Evolutionary conservation across 2,113 vertebrate species (phyloP), one percentile per base, ranked within the genome.

Genomic region (Cynopterus brachyotis): DNA sequence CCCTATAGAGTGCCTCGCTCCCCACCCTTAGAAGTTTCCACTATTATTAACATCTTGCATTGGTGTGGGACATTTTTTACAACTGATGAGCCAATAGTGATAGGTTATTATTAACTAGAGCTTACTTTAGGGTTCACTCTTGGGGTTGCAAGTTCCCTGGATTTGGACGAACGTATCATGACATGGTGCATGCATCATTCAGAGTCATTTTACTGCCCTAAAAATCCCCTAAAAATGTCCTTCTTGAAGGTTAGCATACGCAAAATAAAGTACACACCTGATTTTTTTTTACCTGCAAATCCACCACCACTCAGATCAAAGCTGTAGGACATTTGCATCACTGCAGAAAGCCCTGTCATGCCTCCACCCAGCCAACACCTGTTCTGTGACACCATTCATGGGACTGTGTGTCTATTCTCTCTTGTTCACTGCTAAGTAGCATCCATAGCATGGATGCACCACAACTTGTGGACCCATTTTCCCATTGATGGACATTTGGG

Each of bases 371-470:
- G 37, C 47, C 26, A 0, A n/a, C 5, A 32, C 37, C 19, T 20
- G 0, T 0, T 35, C n/a, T 9, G 30, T 5, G 69, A n/a, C 20
- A 4, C 10, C 59, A 8, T 22, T 55, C 24, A 9, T 8, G 7
- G 5, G 45, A 45, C 40, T 11, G 24, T 30, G 75, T 62, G 6
- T 57, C 69, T 15, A 4, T n/a, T 72, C 59, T 32, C 16, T 70
- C 12, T 37, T 12, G 24, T 13, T 42, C 62, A 35, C 19, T 24
- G 83, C 70, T 30, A 30, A 73, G 16, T 20, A 2, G 24, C 6
- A 19, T 35, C 76, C 40, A 10, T n/a, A 50, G 37, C 9, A 4
- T 0, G 1, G 50, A 24, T 1, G 3, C 53, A 26, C 60, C 4
- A 10, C 26, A n/a, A 3, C 3, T 37, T 13, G 32, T 19, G 9